Base-by-base conservation (phyloP, 2,113 vertebrate genomes). In the Poecilia latipinna region DNA sequence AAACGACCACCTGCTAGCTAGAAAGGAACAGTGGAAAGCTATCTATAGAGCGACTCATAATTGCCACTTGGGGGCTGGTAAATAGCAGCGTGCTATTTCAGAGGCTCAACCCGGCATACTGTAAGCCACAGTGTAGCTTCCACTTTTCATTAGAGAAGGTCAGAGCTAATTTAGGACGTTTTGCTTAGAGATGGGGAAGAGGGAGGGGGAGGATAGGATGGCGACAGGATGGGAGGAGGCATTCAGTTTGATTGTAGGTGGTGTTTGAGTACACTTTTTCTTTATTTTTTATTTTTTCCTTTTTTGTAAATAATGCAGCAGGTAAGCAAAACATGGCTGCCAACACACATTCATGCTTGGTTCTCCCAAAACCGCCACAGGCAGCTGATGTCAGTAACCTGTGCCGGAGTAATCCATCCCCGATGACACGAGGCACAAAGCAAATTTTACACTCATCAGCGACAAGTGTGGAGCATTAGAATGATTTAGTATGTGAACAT, bases 131-230 rank as follows among this genome's bases (percentile, higher is more conserved):
- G 79, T 61, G 82, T 64, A 74, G 79, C 84, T 89, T 88, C 78
- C 82, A 86, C 81, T 83, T 86, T 84, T 88, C 83, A 91, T 89
- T 74, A 82, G 64, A 88, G 85, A 90, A 92, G 88, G 91, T 91
- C 90, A 93, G 72, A 78, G 82, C 85, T 93, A 92, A 93, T 92
- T 92, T 89, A 44, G 80, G 83, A 74, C 60, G 17, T 79, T 91
- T 86, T 66, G 86, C 64, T 71, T n/a, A 32, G 44, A 32, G 65
- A 65, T 29, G 51, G 74, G 73, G 68, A 65, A n/a, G 51, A 72
- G 65, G 26, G 70, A 82, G 69, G 64, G 66, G 1, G 29, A 32
- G 76, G 67, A 78, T 17, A 61, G 74, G 77, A 73, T 70, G 79
- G 68, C 39, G 78, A 22, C 61, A 74, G 31, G n/a, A 68, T 32